These are phyloP conservation scores for Varecia variegata DNA, from an alignment of 2,797 vertebrate genomes.

Conservation along the genomic window DNA sequence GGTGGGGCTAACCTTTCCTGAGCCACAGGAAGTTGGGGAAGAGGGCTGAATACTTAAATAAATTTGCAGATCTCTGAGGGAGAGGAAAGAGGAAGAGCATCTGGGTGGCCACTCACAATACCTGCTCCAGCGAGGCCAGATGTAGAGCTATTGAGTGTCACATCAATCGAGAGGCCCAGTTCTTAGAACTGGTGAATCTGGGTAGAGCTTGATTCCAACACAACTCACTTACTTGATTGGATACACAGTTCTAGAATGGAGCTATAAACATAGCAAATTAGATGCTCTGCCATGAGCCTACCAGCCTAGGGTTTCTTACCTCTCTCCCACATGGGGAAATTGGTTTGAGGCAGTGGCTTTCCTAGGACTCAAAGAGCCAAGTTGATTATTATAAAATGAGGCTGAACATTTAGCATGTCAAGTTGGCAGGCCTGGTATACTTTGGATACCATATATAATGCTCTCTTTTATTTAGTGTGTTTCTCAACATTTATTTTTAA, in stretches of 20 bases:
- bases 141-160: neutral
- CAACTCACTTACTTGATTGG: neutral
- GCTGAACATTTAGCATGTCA: neutral
- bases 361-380: neutral
- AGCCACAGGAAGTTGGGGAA: neutral
- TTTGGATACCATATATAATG: neutral
- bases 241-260: neutral
- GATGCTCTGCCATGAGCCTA: too few species aligned
- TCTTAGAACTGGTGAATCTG: neutral
- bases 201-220: neutral
- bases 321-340: neutral
- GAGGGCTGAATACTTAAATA: too few species aligned
- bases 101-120: neutral
- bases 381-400: neutral
- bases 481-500: slow-evolving; percentile 26
- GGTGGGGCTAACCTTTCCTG: neutral
- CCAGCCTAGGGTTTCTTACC: neutral
- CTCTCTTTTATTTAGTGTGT: neutral
- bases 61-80: neutral
- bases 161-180: neutral
- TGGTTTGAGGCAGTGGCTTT: neutral
- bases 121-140: neutral
- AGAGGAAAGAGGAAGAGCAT: neutral
- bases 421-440: neutral
- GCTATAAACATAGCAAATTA: neutral